Evolutionary conservation across 2,113 vertebrate genomes (phyloP).

Genomic region (Muscicapa adusta): DNA sequence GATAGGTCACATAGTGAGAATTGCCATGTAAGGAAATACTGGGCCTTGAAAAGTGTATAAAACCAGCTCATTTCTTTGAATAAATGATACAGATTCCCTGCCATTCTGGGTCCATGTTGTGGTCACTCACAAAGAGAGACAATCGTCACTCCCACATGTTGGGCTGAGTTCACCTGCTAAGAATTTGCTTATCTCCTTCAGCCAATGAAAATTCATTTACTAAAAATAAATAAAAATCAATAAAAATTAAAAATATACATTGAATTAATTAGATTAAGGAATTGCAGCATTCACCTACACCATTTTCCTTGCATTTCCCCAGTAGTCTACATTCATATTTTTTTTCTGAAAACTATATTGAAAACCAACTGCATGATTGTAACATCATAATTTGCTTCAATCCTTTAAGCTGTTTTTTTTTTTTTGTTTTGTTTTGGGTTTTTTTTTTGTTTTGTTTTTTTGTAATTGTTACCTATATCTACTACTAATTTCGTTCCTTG

Average conservation of each 20-base stretch:
- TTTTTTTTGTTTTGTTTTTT: not conserved
- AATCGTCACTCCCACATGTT: not conserved
- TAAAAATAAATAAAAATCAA: not conserved
- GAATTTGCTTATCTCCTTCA: not conserved
- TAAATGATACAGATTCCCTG: no score
- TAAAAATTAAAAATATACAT: not conserved
- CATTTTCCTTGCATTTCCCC: not conserved
- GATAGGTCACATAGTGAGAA: not conserved
- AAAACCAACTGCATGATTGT: not conserved
- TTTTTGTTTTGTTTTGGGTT: no score
- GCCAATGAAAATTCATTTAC: not conserved
- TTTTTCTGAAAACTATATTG: not conserved
- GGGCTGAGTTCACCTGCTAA: not conserved
- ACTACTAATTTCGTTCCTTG: not conserved
- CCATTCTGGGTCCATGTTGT: rapidly evolving
- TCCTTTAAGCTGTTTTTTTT: not conserved
- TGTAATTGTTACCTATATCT: not conserved
- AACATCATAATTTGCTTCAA: not conserved
- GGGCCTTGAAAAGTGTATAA: not conserved
- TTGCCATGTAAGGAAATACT: not conserved
- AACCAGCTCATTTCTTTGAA: not conserved
- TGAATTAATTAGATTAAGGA: not conserved
- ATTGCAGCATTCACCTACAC: not conserved
- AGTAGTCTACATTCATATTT: not conserved
- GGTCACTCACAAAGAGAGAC: not conserved